Percentiles rank a stretch among this genome's conserved stretches.
Evolutionary conservation across 1,140 invertebrate genomes (phyloP).

Genomic region (Muscidifurax raptorellus): DNA sequence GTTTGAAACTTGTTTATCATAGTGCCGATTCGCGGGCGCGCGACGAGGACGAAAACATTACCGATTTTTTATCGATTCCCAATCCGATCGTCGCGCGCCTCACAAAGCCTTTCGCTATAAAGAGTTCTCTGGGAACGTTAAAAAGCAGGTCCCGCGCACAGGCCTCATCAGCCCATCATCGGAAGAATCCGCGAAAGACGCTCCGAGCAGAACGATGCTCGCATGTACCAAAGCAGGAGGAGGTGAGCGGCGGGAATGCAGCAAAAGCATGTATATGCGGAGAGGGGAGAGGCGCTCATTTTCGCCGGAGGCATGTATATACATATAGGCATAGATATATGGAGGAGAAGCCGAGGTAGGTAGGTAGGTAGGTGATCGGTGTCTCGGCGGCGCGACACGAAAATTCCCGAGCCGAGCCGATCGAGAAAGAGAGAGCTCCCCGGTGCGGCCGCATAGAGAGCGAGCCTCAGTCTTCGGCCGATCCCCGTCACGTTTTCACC

Average conservation of each 20-base stretch:
- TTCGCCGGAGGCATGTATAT: background rate
- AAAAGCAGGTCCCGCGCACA: no score
- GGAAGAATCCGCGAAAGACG: no score
- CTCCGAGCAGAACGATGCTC: no score
- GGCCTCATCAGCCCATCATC: no score
- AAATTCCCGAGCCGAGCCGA: constrained; percentile 11
- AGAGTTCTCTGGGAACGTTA: no score
- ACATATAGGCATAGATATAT: background rate
- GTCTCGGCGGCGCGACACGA: background rate
- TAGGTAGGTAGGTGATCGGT: background rate
- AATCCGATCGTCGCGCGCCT: no score
- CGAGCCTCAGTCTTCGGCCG: constrained; percentile 48
- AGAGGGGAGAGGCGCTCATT: background rate
- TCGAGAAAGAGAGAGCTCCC: background rate
- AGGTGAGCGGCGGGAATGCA: background rate
- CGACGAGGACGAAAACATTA: no score
- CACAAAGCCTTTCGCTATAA: no score
- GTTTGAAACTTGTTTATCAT: background rate
- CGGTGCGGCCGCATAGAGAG: constrained; percentile 48
- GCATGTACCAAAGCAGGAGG: background rate
- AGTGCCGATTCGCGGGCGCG: background rate
- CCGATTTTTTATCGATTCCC: no score
- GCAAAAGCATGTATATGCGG: background rate
- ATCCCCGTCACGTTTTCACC: constrained; percentile 31
- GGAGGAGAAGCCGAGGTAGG: background rate